Conservation (phyloP, 2,113 vertebrate species). For the Apteryx owenii region DNA sequence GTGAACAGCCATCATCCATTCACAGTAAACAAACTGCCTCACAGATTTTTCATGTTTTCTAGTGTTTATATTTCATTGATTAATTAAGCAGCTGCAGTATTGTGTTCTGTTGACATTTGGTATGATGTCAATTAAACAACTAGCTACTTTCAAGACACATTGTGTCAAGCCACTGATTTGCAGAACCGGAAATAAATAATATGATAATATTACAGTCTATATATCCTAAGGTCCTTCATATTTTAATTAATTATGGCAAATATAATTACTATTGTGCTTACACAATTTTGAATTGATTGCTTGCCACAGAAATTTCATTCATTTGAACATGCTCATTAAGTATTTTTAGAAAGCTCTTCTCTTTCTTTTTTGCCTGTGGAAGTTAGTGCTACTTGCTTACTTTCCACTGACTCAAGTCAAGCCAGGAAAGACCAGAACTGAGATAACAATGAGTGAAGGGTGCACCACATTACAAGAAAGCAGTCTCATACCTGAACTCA, state of each 20-base stretch:
- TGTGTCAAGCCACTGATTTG: neutral
- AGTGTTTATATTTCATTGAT: neutral
- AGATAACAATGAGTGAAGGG: neutral
- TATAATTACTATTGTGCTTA: neutral
- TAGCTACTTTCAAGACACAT: neutral
- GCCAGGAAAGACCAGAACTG: neutral
- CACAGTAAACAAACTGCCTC: neutral
- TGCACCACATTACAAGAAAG: neutral
- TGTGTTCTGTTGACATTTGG: neutral
- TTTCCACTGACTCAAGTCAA: neutral
- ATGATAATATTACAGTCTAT: neutral
- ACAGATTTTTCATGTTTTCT: neutral
- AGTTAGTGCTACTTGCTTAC: neutral
- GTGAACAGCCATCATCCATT: neutral
- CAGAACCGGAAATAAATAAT: neutral
- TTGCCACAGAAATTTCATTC: neutral
- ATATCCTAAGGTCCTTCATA: neutral
- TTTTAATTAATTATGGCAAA: neutral
- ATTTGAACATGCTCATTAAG: neutral
- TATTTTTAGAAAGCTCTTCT: neutral
- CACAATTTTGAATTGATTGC: neutral
- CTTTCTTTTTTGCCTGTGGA: neutral
- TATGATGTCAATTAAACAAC: neutral
- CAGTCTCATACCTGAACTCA: neutral
- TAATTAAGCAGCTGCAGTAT: neutral